These are phyloP conservation scores for Pseudomyrmex sp. DNA, from an alignment of 1,140 invertebrate genomes.

Conservation along the genomic window DNA sequence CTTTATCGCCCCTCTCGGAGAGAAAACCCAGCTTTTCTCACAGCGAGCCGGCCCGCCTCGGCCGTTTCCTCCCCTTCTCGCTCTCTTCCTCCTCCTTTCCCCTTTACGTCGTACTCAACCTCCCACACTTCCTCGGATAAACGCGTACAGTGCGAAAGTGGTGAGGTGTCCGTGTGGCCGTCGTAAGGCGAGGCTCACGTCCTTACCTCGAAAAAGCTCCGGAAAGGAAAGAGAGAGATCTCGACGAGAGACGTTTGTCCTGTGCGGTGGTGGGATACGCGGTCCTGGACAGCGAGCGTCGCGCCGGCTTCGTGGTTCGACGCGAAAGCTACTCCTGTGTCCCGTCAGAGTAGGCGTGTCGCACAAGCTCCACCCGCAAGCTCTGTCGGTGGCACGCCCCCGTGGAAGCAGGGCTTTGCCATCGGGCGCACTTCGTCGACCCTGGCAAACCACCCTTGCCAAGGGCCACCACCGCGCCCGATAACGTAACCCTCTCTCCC, in stretches of 20 bases:
- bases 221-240: constrained; percentile 62
- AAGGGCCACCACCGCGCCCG: constrained; percentile 63
- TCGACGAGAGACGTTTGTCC: constrained; percentile 36
- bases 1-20: constrained; percentile 53
- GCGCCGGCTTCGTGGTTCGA: constrained; percentile 55
- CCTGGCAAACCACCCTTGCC: constrained; percentile 70
- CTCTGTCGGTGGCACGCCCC: constrained; percentile 78
- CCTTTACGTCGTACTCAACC: constrained; percentile 16
- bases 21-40: constrained; percentile 64
- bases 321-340: constrained; percentile 72
- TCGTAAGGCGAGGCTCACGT: constrained; percentile 62
- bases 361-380: constrained; percentile 84
- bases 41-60: constrained; percentile 39
- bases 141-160: constrained; percentile 26
- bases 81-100: constrained; percentile 32
- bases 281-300: constrained; percentile 46
- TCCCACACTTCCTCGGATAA: constrained; percentile 35
- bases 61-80: constrained; percentile 40
- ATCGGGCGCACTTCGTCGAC: constrained; percentile 60
- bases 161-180: constrained; percentile 34
- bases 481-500: constrained; percentile 60
- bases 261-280: constrained; percentile 39
- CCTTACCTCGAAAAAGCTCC: constrained; percentile 68
- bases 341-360: constrained; percentile 78
- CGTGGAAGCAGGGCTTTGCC: constrained; percentile 65